Percentiles rank a stretch among this genome's conserved stretches.
These are phyloP conservation scores for Fragum sueziense DNA, from an alignment of 2,888 invertebrate genomes.

Conservation along the genomic window DNA sequence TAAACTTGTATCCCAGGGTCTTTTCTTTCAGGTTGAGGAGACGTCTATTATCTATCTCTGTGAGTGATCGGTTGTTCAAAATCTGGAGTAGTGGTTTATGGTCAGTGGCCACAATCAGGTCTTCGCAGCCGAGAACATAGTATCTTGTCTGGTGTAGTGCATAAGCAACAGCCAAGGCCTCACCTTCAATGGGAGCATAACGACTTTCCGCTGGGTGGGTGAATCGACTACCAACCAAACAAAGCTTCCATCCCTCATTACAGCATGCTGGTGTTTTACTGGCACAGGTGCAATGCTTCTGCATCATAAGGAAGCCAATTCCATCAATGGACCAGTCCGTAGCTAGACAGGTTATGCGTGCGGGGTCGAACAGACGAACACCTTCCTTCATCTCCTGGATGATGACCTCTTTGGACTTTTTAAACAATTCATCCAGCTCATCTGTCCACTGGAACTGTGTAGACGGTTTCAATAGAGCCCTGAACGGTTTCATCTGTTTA, in stretches of 20 bases:
- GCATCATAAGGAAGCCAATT: slow-evolving; percentile 58
- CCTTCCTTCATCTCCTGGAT: too few relatives aligned
- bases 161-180: too few relatives aligned
- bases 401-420: slow-evolving; percentile 49
- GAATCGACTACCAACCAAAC: slow-evolving; percentile 62
- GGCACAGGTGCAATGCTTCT: slow-evolving; percentile 55
- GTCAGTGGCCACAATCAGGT: too few relatives aligned
- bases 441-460: slow-evolving; percentile 45
- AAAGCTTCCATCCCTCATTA: too few relatives aligned
- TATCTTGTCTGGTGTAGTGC: slow-evolving; percentile 45
- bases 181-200: too few relatives aligned
- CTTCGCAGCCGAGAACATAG: slow-evolving; percentile 45
- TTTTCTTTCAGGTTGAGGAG: slow-evolving; percentile 53
- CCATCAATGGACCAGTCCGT: slow-evolving; percentile 59
- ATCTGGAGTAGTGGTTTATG: too few relatives aligned
- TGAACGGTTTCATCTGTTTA: slow-evolving; percentile 53
- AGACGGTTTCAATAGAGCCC: slow-evolving; percentile 44
- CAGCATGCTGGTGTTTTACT: too few relatives aligned
- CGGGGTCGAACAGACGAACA: too few relatives aligned
- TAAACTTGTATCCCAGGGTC: slow-evolving; percentile 46
- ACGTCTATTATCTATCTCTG: too few relatives aligned
- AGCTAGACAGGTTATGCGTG: too few relatives aligned
- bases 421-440: slow-evolving; percentile 39
- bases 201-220: slow-evolving; percentile 51
- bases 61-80: too few relatives aligned